phyloP scores from a whole-genome alignment of 2,797 vertebrate genomes.

The Esox lucius region DNA sequence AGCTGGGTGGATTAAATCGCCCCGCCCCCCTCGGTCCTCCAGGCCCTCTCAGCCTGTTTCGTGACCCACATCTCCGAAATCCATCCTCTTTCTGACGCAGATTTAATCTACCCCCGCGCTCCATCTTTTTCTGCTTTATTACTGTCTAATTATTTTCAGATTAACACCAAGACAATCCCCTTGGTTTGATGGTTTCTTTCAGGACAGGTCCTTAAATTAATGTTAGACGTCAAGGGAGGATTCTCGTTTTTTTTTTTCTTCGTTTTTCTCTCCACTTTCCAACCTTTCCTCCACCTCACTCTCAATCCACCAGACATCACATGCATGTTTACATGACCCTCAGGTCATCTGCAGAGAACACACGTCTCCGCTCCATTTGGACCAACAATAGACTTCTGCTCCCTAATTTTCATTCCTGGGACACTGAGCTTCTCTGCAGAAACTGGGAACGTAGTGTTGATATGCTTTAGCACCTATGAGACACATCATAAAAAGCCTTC shows the following conservation, averaged over 20 bases:
- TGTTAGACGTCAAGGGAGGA: conserved; percentile 59
- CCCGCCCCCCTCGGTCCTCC: conserved; percentile 38
- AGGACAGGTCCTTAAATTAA: conserved; percentile 57
- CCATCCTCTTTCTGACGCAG: conserved; percentile 52
- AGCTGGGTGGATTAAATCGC: conserved; percentile 80
- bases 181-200: conserved; percentile 47
- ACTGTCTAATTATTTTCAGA: conserved; percentile 41
- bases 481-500: conserved; percentile 16
- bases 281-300: conserved; percentile 40
- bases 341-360: conserved; percentile 62
- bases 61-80: conserved; percentile 23
- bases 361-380: neutral
- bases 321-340: conserved; percentile 67
- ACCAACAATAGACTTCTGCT: conserved; percentile 2
- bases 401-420: neutral
- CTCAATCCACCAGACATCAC: conserved; percentile 58
- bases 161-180: conserved; percentile 54
- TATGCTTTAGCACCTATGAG: conserved; percentile 71
- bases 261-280: conserved; percentile 26
- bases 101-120: conserved; percentile 79
- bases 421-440: conserved; percentile 59
- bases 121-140: conserved; percentile 61
- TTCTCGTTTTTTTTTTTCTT: conserved; percentile 32
- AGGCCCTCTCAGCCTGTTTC: conserved; percentile 57
- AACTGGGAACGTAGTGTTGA: conserved; percentile 67